Evolutionary conservation across 2,797 vertebrate genomes (phyloP).

Genomic region (Myotis pilosus): DNA sequence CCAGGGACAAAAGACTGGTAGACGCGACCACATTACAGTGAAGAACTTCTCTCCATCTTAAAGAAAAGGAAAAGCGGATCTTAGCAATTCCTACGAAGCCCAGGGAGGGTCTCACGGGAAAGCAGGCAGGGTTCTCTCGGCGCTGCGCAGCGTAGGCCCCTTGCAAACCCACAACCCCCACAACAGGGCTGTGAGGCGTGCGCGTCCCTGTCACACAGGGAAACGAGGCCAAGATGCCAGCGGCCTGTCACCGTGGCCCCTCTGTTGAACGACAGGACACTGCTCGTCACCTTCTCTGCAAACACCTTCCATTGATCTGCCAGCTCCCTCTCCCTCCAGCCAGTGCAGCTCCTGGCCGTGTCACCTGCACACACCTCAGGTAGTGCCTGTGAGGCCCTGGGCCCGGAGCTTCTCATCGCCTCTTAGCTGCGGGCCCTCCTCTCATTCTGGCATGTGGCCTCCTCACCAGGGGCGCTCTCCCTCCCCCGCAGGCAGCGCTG

Average conservation of each 20-base stretch:
- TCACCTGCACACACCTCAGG: accelerated
- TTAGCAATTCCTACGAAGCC: background rate
- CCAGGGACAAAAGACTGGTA: background rate
- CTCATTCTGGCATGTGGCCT: background rate
- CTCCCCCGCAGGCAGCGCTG: accelerated
- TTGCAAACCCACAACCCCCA: background rate
- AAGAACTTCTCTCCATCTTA: background rate
- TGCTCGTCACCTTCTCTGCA: background rate
- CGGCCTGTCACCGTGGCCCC: background rate
- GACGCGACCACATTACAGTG: background rate
- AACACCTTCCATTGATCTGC: accelerated
- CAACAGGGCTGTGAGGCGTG: accelerated
- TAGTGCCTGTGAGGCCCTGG: background rate
- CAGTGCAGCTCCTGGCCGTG: accelerated
- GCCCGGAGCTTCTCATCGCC: accelerated
- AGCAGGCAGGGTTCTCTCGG: background rate
- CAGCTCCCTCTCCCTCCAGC: background rate
- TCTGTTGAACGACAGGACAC: background rate
- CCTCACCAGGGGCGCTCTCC: background rate
- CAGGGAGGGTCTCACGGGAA: background rate
- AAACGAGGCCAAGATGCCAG: background rate
- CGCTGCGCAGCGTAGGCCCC: background rate
- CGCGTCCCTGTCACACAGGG: background rate
- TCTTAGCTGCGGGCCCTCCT: background rate
- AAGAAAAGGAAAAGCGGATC: background rate